These are phyloP conservation scores for Ostrea edulis DNA, from an alignment of 1,140 invertebrate species.

Conservation along the genomic window DNA sequence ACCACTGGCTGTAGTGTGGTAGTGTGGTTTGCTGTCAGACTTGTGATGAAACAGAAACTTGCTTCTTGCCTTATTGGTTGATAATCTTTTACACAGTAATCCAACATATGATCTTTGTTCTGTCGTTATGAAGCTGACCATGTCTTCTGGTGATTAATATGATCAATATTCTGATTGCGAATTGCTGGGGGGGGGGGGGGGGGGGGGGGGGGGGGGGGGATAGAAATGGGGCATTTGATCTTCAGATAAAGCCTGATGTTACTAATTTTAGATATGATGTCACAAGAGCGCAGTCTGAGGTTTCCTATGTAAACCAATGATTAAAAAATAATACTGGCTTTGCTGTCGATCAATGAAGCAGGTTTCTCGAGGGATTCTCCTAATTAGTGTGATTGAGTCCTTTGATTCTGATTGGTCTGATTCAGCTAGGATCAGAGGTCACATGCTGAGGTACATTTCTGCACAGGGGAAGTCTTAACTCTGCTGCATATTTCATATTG, in stretches of 20 bases:
- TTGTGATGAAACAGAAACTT: conserved; percentile 23
- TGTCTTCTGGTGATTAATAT: neutral
- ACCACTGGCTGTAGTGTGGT: too few species aligned
- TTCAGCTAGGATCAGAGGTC: too few species aligned
- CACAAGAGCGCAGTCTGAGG: conserved; percentile 25
- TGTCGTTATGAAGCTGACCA: conserved; percentile 5
- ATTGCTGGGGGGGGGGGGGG: neutral
- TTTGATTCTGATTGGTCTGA: neutral
- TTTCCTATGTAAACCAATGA: neutral
- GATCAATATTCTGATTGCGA: neutral
- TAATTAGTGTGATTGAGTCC: conserved; percentile 1
- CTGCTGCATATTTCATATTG: too few species aligned
- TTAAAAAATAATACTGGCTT: neutral
- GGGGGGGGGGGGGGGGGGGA: too few species aligned
- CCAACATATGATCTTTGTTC: neutral
- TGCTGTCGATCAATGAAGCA: conserved; percentile 14
- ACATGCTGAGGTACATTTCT: too few species aligned
- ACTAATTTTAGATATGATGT: neutral
- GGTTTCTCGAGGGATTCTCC: conserved; percentile 9
- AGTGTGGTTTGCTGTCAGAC: neutral
- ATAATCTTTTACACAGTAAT: neutral
- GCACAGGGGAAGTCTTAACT: too few species aligned
- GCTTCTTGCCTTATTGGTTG: neutral
- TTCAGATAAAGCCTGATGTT: neutral
- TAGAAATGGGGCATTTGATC: neutral